A percentile compares a stretch with the other conserved stretches of the same genome.
These are phyloP conservation scores for Dolichotis patagonum DNA, from an alignment of 2,113 vertebrate species.

Conservation along the genomic window DNA sequence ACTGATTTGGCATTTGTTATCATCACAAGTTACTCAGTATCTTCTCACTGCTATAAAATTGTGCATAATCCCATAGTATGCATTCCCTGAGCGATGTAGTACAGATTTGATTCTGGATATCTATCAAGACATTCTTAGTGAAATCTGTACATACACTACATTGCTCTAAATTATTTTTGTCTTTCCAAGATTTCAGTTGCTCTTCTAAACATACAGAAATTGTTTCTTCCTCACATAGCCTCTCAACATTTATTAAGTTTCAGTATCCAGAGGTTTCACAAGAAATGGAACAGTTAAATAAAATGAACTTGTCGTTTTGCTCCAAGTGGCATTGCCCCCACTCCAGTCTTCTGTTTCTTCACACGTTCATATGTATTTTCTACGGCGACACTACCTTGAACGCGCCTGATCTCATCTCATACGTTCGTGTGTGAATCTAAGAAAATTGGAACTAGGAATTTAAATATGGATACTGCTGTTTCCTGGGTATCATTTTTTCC, in stretches of 20 bases:
- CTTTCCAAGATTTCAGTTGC: constrained; percentile 40
- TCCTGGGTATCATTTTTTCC: neutral
- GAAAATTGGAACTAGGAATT: neutral
- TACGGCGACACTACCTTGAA: too few species aligned
- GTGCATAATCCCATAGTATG: neutral
- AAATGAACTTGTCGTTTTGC: constrained; percentile 35
- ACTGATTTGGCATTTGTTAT: neutral
- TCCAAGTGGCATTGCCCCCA: neutral
- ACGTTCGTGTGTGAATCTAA: neutral
- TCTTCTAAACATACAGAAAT: constrained; percentile 66
- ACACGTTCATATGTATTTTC: accelerated
- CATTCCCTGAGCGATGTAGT: neutral
- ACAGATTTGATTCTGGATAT: neutral
- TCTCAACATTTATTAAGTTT: constrained; percentile 73
- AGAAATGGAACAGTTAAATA: constrained; percentile 69
- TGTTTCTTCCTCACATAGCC: constrained; percentile 64
- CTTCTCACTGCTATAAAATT: neutral
- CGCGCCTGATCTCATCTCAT: too few species aligned
- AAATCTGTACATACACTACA: neutral
- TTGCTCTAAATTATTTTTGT: neutral
- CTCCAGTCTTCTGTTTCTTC: neutral
- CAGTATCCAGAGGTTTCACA: constrained; percentile 37
- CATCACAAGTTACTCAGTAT: neutral
- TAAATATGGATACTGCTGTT: neutral
- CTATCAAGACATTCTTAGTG: neutral